Evolutionary conservation across 2,888 invertebrate species (phyloP).

Genomic region (Drosophila anomelani): DNA sequence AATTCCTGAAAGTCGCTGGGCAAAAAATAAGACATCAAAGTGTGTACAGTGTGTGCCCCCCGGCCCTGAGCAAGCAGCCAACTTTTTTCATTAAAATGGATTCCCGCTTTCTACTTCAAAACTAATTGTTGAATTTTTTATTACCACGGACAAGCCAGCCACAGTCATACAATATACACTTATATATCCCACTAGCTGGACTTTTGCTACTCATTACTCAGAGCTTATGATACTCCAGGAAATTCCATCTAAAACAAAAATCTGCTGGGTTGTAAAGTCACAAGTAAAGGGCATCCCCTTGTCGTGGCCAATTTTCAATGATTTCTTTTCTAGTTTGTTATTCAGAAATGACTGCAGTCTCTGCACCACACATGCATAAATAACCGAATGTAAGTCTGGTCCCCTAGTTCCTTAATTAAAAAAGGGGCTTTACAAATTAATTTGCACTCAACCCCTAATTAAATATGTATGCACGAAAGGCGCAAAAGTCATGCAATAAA

Average conservation of each 20-base stretch:
- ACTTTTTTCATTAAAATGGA: conserved; percentile 43
- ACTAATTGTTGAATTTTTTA: conserved; percentile 42
- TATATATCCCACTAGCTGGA: conserved; percentile 5
- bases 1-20: conserved; percentile 1
- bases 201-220: conserved; percentile 7
- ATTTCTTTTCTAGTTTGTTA: conserved; percentile 10
- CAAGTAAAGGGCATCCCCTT: neutral
- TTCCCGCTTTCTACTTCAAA: conserved; percentile 27
- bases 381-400: conserved; percentile 11
- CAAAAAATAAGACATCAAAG: conserved; percentile 7
- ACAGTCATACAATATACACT: neutral
- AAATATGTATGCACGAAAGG: conserved; percentile 20
- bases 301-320: neutral
- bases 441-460: conserved; percentile 7
- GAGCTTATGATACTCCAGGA: neutral
- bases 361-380: conserved; percentile 12
- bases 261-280: neutral
- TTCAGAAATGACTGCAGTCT: conserved; percentile 14
- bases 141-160: conserved; percentile 25
- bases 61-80: conserved; percentile 14
- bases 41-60: conserved; percentile 10
- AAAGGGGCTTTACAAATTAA: conserved; percentile 9
- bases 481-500: conserved; percentile 4
- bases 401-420: conserved; percentile 17
- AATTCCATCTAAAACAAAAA: neutral